Percentiles rank a stretch among this genome's conserved stretches.
phyloP scores from a whole-genome alignment of 2,113 vertebrate genomes.

The Anhinga anhinga region DNA sequence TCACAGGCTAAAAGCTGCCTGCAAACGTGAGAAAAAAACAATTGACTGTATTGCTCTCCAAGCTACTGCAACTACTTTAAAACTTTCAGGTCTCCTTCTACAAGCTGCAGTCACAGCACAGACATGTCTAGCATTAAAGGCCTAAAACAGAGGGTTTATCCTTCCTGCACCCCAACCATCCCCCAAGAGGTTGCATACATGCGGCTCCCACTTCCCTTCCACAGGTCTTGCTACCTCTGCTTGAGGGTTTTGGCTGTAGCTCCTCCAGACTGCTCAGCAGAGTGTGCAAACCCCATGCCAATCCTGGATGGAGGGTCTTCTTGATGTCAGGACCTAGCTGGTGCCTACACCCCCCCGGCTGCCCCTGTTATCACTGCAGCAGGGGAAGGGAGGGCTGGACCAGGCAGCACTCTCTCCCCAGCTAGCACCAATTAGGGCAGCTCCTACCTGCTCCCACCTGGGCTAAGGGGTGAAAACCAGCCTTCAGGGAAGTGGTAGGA shows the following conservation, averaged over 20 bases:
- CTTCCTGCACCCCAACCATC: rapidly evolving
- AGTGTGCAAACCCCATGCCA: background rate
- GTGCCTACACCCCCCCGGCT: background rate
- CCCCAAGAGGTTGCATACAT: background rate
- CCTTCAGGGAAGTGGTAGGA: background rate
- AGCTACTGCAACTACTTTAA: background rate
- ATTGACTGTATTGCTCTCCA: background rate
- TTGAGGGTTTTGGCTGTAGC: background rate
- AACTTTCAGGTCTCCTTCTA: background rate
- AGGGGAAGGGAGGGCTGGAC: background rate
- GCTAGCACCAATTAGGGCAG: background rate
- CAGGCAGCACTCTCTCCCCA: background rate
- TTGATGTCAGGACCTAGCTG: background rate
- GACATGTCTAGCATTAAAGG: background rate
- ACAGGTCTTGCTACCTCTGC: background rate
- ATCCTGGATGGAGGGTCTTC: background rate
- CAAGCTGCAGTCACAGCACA: background rate
- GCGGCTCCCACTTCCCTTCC: background rate
- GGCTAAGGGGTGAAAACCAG: background rate
- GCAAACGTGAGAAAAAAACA: background rate
- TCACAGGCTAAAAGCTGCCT: background rate
- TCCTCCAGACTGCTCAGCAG: background rate
- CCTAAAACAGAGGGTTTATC: background rate
- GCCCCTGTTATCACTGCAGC: background rate
- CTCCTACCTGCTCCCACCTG: background rate